These are phyloP conservation scores for Aptenodytes forsteri DNA, from an alignment of 2,113 vertebrate species.

Conservation along the genomic window DNA sequence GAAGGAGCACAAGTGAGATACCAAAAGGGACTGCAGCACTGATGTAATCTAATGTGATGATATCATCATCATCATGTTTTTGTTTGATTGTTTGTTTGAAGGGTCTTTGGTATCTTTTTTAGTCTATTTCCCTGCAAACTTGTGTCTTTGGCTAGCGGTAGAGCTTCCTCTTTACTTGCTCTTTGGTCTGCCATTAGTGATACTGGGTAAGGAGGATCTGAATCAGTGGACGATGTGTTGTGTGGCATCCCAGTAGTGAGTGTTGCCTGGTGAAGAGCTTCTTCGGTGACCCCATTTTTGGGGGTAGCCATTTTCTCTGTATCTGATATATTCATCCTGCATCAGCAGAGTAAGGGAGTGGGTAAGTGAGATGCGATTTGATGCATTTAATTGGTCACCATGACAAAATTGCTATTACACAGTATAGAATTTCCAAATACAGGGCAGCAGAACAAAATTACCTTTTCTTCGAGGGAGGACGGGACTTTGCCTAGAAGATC, in stretches of 20 bases:
- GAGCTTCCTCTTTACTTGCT: neutral
- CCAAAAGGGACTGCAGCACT: neutral
- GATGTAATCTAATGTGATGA: too few species aligned
- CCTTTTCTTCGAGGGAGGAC: neutral
- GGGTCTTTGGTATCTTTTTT: neutral
- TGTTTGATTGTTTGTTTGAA: neutral
- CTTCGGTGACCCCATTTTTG: neutral
- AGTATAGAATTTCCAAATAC: neutral
- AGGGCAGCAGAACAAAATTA: neutral
- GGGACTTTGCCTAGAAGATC: neutral
- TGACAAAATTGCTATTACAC: neutral
- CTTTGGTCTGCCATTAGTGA: neutral
- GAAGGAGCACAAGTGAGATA: neutral
- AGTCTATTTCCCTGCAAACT: neutral
- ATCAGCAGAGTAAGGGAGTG: neutral
- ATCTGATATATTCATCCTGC: neutral
- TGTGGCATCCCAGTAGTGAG: neutral
- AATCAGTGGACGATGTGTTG: neutral
- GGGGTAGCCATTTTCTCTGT: neutral
- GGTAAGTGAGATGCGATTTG: neutral
- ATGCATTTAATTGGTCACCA: neutral
- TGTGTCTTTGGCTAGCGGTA: neutral
- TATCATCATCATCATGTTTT: neutral
- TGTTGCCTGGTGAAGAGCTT: neutral
- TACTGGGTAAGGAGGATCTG: neutral